Evolutionary conservation across 1,140 invertebrate species (phyloP).

Genomic region (Zaprionus ghesquierei): DNA sequence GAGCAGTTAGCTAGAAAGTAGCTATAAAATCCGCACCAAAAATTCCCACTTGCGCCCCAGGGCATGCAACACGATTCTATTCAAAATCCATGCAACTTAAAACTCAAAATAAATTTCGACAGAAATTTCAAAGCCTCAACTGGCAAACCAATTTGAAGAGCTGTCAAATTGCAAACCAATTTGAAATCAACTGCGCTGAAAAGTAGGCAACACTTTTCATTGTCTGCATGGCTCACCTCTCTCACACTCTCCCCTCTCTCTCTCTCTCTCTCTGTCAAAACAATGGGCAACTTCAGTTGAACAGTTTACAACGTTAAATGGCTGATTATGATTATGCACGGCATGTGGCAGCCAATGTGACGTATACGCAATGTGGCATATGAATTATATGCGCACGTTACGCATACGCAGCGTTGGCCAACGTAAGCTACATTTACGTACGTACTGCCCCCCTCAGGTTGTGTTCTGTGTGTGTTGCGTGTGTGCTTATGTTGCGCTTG

Average conservation of each 20-base stretch:
- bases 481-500: not conserved
- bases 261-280: not conserved
- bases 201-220: not conserved
- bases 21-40: too few species aligned
- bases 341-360: conserved; percentile 45
- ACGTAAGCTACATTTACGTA: not conserved
- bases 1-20: too few species aligned
- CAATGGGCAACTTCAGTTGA: not conserved
- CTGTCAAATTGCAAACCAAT: too few species aligned
- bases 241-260: not conserved
- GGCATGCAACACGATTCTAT: too few species aligned
- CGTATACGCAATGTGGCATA: conserved; percentile 53
- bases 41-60: too few species aligned
- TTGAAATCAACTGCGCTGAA: not conserved
- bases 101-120: too few species aligned
- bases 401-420: conserved; percentile 58
- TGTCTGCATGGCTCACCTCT: too few species aligned
- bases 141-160: too few species aligned
- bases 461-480: not conserved
- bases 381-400: conserved; percentile 28
- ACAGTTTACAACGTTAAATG: not conserved
- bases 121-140: too few species aligned
- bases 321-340: conserved; percentile 25
- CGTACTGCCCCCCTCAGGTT: not conserved
- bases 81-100: too few species aligned